Percentiles rank a stretch among this genome's conserved stretches.
Conservation (phyloP, 1,140 invertebrate species). For the Drosophila hydei region DNA sequence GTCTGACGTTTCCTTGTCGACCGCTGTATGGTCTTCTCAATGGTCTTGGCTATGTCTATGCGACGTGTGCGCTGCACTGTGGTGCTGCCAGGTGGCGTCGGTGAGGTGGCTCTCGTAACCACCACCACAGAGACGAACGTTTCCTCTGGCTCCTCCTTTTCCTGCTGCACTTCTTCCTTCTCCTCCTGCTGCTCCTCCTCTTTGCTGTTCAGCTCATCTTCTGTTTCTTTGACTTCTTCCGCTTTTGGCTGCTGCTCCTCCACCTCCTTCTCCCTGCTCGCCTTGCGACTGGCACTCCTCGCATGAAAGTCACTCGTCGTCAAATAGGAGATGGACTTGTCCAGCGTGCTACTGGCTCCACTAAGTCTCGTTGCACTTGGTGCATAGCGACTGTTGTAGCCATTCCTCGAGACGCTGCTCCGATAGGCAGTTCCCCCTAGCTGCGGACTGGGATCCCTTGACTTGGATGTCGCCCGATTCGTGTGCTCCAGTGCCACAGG, state of each 20-base stretch:
- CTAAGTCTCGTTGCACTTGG: slow-evolving; percentile 23
- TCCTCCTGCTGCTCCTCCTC: slow-evolving; percentile 13
- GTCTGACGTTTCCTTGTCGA: slow-evolving; percentile 85
- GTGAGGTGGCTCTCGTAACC: slow-evolving; percentile 90
- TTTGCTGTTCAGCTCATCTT: slow-evolving; percentile 11
- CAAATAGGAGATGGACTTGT: slow-evolving; percentile 73
- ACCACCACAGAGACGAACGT: slow-evolving; percentile 86
- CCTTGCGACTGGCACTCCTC: slow-evolving; percentile 67
- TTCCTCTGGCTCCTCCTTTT: slow-evolving; percentile 39
- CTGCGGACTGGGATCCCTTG: slow-evolving; percentile 72
- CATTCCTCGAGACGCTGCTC: slow-evolving; percentile 45
- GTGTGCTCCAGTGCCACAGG: slow-evolving; percentile 76
- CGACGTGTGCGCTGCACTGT: slow-evolving; percentile 87
- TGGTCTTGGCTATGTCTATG: slow-evolving; percentile 88
- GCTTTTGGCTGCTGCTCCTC: slow-evolving; percentile 34
- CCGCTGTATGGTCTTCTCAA: slow-evolving; percentile 88
- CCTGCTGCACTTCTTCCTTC: slow-evolving; percentile 2
- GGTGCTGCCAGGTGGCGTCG: slow-evolving; percentile 87
- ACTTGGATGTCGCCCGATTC: slow-evolving; percentile 64
- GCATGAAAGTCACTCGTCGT: slow-evolving; percentile 79
- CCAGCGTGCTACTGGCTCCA: slow-evolving; percentile 34
- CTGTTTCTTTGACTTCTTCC: slow-evolving; percentile 19
- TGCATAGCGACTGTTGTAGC: slow-evolving; percentile 62
- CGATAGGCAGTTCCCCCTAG: slow-evolving; percentile 57
- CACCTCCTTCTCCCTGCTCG: slow-evolving; percentile 64